Evolutionary conservation across 2,797 vertebrate species (phyloP).

Genomic region (Cirrhinus molitorella): DNA sequence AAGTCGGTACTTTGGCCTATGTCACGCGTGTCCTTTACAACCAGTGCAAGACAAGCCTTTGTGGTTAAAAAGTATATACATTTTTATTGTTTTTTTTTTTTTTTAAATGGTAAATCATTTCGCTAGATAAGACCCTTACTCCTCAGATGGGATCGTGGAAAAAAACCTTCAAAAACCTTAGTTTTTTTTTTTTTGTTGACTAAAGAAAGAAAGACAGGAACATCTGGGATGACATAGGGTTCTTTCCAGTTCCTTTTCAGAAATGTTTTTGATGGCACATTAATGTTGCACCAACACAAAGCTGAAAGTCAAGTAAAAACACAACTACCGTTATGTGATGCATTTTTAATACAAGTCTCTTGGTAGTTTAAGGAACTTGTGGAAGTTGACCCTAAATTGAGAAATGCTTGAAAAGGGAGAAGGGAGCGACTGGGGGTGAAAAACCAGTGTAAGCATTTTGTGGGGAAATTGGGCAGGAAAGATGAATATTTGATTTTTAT

Average conservation of each 20-base stretch:
- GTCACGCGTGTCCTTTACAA: too few species aligned
- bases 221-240: too few species aligned
- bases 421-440: constrained; percentile 37
- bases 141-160: too few species aligned
- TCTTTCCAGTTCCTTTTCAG: background rate
- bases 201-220: too few species aligned
- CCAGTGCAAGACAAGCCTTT: too few species aligned
- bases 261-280: background rate
- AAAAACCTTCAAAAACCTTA: too few species aligned
- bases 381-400: constrained; percentile 37
- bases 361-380: background rate
- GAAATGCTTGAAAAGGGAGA: constrained; percentile 33
- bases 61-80: too few species aligned
- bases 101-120: too few species aligned
- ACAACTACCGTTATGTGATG: background rate
- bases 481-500: constrained; percentile 72
- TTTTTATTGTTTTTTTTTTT: too few species aligned
- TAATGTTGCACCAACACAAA: background rate
- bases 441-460: constrained; percentile 62
- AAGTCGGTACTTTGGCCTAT: too few species aligned
- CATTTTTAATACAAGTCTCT: constrained; percentile 21
- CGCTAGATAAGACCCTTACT: too few species aligned
- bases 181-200: too few species aligned
- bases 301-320: background rate
- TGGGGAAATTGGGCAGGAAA: constrained; percentile 66